Percentiles rank a stretch among this genome's conserved stretches.
Conservation (phyloP, 2,113 vertebrate genomes). For the Lichenostomus cassidix region DNA sequence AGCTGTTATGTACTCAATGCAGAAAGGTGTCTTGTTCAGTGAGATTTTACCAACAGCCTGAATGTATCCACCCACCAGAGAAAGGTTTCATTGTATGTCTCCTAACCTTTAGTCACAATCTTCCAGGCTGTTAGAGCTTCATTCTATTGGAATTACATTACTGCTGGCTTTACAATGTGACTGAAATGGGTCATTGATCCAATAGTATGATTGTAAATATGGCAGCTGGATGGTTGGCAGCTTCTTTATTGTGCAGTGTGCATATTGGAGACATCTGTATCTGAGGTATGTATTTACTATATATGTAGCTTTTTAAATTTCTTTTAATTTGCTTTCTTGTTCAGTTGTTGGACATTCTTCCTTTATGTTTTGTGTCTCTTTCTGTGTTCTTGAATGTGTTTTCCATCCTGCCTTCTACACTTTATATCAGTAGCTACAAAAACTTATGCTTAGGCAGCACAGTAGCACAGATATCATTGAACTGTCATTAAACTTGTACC, state of each 20-base stretch:
- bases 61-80: background rate
- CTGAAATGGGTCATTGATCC: background rate
- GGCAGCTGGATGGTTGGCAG: background rate
- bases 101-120: background rate
- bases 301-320: background rate
- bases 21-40: background rate
- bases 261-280: background rate
- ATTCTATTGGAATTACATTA: background rate
- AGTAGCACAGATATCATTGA: background rate
- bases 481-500: background rate
- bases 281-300: background rate
- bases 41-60: background rate
- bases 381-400: background rate
- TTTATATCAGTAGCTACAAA: background rate
- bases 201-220: background rate
- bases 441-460: background rate
- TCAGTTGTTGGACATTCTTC: background rate
- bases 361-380: background rate
- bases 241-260: background rate
- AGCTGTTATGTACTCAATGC: background rate
- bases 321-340: background rate
- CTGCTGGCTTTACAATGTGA: conserved; percentile 2
- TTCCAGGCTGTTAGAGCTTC: background rate
- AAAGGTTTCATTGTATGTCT: background rate
- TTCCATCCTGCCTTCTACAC: background rate